phyloP scores from a whole-genome alignment of 2,113 vertebrate genomes.

The Xiphophorus hellerii region DNA sequence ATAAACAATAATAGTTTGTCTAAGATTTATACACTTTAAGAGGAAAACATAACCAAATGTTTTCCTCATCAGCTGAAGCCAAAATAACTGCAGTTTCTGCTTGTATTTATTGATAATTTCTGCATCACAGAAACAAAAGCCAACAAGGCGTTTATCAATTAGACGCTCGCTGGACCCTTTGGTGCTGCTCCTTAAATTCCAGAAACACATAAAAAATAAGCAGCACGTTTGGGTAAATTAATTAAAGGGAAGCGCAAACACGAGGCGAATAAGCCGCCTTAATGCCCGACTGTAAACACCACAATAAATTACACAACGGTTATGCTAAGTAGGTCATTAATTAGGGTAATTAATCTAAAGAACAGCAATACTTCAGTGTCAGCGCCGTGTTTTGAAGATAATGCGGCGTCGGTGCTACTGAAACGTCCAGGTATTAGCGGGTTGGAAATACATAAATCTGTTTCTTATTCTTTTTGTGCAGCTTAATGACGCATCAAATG shows the following conservation, averaged over 20 bases:
- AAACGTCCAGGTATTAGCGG: conserved; percentile 3
- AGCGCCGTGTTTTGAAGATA: conserved; percentile 7
- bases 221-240: conserved; percentile 34
- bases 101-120: neutral
- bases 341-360: conserved; percentile 49
- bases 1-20: neutral
- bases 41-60: neutral
- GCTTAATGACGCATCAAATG: neutral
- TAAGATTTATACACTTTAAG: neutral
- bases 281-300: conserved; percentile 51
- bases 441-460: neutral
- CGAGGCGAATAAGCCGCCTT: conserved; percentile 41
- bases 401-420: neutral
- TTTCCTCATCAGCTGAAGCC: neutral
- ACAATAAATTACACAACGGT: conserved; percentile 54
- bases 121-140: neutral
- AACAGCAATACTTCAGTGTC: conserved; percentile 29
- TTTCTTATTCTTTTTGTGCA: neutral
- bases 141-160: neutral
- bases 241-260: conserved; percentile 48
- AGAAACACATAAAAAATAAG: conserved; percentile 27
- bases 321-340: conserved; percentile 59
- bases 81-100: neutral
- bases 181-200: conserved; percentile 26
- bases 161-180: conserved; percentile 4